Percentiles rank a stretch among this genome's conserved stretches.
Conservation (phyloP, 2,113 vertebrate genomes). For the Plecotus auritus region DNA sequence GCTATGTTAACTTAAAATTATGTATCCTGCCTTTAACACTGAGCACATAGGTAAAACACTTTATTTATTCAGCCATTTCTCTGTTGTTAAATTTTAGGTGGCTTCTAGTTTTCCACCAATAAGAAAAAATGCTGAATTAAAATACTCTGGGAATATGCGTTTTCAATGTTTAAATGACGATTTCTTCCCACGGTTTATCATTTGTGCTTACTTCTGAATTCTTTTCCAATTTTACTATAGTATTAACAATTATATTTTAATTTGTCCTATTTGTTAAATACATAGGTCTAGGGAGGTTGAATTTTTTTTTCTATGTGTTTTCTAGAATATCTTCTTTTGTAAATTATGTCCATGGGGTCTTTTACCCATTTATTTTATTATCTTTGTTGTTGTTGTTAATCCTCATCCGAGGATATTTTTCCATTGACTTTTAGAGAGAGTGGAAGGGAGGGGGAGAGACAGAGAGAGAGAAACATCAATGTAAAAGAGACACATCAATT, state of each 20-base stretch:
- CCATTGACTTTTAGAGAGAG: too few relatives aligned
- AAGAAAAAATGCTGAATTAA: not conserved
- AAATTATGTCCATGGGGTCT: not conserved
- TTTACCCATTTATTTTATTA: constrained; percentile 2
- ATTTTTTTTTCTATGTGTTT: not conserved
- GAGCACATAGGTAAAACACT: not conserved
- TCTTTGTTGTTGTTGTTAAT: too few relatives aligned
- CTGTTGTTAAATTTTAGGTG: not conserved
- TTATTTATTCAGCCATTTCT: not conserved
- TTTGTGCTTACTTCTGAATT: not conserved
- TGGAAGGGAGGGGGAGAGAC: too few relatives aligned
- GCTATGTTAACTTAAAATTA: not conserved
- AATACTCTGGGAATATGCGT: not conserved
- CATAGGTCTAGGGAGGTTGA: not conserved
- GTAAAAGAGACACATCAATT: too few relatives aligned
- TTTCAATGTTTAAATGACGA: not conserved
- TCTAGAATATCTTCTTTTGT: not conserved
- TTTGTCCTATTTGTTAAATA: not conserved
- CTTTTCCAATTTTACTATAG: not conserved
- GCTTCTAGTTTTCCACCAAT: not conserved
- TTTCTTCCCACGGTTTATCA: not conserved
- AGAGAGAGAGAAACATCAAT: too few relatives aligned
- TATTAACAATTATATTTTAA: not conserved
- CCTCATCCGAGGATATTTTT: too few relatives aligned
- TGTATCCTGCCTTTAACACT: not conserved